Evolutionary conservation across 2,797 vertebrate species (phyloP), one percentile per base, ranked within the genome.

Genomic region (Sebastes variabilis): DNA sequence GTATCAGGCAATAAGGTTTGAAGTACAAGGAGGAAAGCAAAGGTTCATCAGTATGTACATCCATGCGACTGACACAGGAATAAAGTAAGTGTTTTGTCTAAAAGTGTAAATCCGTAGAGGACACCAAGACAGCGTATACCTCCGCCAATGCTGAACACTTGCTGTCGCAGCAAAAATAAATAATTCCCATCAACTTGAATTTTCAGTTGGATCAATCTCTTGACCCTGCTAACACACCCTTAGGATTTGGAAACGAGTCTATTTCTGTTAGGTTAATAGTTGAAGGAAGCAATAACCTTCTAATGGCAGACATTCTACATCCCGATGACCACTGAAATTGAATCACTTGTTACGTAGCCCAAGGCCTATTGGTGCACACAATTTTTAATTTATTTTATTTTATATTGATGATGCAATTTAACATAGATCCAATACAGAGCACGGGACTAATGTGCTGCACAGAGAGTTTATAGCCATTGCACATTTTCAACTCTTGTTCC

Each of bases 251-350:
- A 78, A 80, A 62, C 34, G 11, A 56, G 64, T 65, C 24, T 22
- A 30, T 75, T 79, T 74, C 56, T 65, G 38, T 42, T 18, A 32
- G 24, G 72, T 80, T 82, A 59, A 70, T 49, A 66, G 62, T 58
- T 61, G 52, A 66, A 59, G 38, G 20, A 84, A 70, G 79, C 34
- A 66, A 58, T 75, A 75, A 59, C 34, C 20, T 6, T 42, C 8
- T 46, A 55, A 72, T 25, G 54, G 54, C 25, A 42, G 42, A 55
- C 24, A 73, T 65, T 77, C 18, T 16, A 67, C 12, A 72, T 77
- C 54, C 20, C n/a, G 58, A 78, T 87, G 56, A 46, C 32, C 46
- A 59, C 55, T 29, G 49, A 62, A 79, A 84, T 78, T 6, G 6
- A 58, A 79, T 82, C 42, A 78, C 30, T 61, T 36, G 32, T 64